A percentile compares a stretch with the other conserved stretches of the same genome.
Conservation (phyloP, 2,888 invertebrate genomes). For the Spilarctia lutea region DNA sequence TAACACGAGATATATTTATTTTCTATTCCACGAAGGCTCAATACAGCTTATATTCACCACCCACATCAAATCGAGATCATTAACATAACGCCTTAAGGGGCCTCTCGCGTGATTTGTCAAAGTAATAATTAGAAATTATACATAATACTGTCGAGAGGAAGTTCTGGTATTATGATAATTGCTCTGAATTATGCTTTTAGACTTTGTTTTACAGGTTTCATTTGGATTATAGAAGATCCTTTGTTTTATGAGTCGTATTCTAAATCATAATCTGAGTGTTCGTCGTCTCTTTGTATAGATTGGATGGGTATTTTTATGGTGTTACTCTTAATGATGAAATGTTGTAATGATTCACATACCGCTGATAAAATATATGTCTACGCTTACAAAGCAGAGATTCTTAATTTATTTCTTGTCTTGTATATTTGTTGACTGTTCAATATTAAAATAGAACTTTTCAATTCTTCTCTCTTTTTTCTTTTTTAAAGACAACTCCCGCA, state of each 20-base stretch:
- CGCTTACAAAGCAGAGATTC: background rate
- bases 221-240: background rate
- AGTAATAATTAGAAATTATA: constrained; percentile 27
- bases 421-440: background rate
- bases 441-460: no score
- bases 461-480: no score
- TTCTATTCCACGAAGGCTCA: constrained; percentile 4
- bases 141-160: constrained; percentile 19
- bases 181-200: constrained; percentile 19
- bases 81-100: constrained; percentile 18
- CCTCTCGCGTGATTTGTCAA: constrained; percentile 28
- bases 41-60: constrained; percentile 12
- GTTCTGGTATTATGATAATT: constrained; percentile 26
- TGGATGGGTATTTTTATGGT: background rate
- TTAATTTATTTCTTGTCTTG: background rate
- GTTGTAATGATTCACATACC: background rate
- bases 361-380: background rate
- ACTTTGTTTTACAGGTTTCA: constrained; percentile 14
- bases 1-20: background rate
- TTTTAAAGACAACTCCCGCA: no score
- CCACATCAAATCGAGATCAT: constrained; percentile 17
- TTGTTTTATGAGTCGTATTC: background rate
- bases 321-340: background rate
- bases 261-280: background rate
- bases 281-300: background rate